A percentile compares a stretch with the other conserved stretches of the same genome.
Evolutionary conservation across 2,888 invertebrate species (phyloP).

Genomic region (Myopa tessellatipennis): DNA sequence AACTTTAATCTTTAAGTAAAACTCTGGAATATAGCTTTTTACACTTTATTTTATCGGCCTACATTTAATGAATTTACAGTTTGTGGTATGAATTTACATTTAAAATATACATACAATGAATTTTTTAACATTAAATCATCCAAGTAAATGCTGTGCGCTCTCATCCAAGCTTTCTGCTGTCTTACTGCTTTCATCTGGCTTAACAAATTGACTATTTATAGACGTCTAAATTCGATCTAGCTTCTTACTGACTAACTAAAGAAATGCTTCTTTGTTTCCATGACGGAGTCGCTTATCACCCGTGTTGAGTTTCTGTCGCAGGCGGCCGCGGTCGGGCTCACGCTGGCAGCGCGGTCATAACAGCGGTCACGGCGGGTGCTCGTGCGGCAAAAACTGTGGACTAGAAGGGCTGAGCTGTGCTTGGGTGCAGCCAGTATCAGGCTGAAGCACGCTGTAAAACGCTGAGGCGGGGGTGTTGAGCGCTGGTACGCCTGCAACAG

Average conservation of each 20-base stretch:
- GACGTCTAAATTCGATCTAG: neutral
- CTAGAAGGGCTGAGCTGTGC: constrained; percentile 54
- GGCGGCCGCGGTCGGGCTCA: constrained; percentile 40
- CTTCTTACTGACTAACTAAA: constrained; percentile 48
- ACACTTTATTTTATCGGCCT: constrained; percentile 23
- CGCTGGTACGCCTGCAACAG: constrained; percentile 53
- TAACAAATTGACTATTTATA: neutral
- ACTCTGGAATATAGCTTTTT: neutral
- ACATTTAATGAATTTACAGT: constrained; percentile 20
- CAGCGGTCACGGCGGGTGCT: constrained; percentile 61
- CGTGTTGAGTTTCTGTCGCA: constrained; percentile 24
- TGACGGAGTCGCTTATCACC: constrained; percentile 43
- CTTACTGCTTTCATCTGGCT: too few species aligned
- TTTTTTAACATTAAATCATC: neutral
- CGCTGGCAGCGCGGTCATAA: constrained; percentile 29
- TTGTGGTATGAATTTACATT: constrained; percentile 21
- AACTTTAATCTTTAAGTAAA: constrained; percentile 10
- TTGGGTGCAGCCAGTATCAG: constrained; percentile 44
- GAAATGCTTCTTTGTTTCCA: constrained; percentile 55
- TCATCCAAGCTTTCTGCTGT: too few species aligned
- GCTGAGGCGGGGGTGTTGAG: constrained; percentile 52
- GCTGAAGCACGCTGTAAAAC: constrained; percentile 49
- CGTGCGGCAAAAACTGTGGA: constrained; percentile 57
- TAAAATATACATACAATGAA: constrained; percentile 9
- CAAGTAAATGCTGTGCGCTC: constrained; percentile 54